phyloP scores from a whole-genome alignment of 2,113 vertebrate species.

The Microtus richardsoni region DNA sequence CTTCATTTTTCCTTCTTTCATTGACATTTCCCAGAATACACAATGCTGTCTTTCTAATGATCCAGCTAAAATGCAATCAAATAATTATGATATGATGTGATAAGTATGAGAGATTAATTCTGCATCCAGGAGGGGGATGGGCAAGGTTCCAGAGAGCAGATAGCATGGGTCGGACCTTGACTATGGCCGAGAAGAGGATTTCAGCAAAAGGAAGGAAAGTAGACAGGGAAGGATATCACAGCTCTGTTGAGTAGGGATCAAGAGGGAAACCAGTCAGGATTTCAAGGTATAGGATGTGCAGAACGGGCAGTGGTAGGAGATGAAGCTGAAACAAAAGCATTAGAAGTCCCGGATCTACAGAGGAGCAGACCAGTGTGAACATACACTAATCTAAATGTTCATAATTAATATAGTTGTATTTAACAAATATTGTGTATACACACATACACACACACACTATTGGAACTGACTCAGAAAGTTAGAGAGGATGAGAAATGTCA shows the following conservation, averaged over 20 bases:
- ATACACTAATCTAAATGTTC: not conserved
- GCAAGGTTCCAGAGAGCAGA: slow-evolving; percentile 41
- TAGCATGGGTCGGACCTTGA: slow-evolving; percentile 14
- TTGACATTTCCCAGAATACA: slow-evolving; percentile 79
- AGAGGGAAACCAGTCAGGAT: not conserved
- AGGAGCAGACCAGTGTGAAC: not conserved
- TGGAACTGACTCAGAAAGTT: not conserved
- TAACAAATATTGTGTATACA: not conserved
- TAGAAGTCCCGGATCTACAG: not conserved
- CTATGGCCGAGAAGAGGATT: not conserved
- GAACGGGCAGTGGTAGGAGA: not conserved
- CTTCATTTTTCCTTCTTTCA: slow-evolving; percentile 78
- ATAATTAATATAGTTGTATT: not conserved
- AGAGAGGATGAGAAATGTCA: not conserved
- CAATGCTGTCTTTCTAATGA: slow-evolving; percentile 78
- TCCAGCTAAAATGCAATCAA: slow-evolving; percentile 76
- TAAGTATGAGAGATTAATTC: slow-evolving; percentile 66
- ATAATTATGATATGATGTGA: slow-evolving; percentile 76
- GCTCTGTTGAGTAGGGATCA: not conserved
- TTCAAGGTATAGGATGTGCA: not conserved
- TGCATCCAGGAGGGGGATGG: slow-evolving; percentile 20
- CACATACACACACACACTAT: not conserved
- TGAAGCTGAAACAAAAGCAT: not conserved
- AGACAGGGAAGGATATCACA: not conserved
- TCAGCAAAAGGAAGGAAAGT: not conserved